These are phyloP conservation scores for Oreochromis mossambicus DNA, from an alignment of 2,797 vertebrate genomes.

Conservation along the genomic window DNA sequence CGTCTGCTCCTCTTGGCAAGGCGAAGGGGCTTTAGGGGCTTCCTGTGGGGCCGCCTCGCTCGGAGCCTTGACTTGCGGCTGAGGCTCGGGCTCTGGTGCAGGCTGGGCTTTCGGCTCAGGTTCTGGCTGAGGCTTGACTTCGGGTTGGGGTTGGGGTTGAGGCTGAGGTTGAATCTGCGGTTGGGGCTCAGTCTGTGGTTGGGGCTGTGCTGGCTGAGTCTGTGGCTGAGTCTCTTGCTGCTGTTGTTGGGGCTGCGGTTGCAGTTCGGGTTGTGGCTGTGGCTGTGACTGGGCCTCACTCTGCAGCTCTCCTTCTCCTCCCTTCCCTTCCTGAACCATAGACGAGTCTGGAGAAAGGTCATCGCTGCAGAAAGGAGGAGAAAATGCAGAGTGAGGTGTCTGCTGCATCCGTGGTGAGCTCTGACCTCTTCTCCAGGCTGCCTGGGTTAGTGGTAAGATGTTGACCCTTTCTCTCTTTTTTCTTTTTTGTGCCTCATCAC, in stretches of 20 bases:
- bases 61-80: slow-evolving; percentile 11
- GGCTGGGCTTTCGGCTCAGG: not conserved
- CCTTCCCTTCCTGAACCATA: slow-evolving; percentile 73
- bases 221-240: slow-evolving; percentile 43
- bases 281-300: slow-evolving; percentile 63
- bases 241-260: slow-evolving; percentile 28
- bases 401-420: slow-evolving; percentile 74
- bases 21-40: not conserved
- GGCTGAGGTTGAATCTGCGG: not conserved
- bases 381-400: slow-evolving; percentile 82
- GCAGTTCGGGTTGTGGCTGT: not conserved
- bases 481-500: slow-evolving; percentile 28
- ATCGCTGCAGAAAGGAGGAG: slow-evolving; percentile 85
- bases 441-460: slow-evolving; percentile 68
- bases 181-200: slow-evolving; percentile 1
- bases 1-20: slow-evolving; percentile 27
- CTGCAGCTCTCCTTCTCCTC: slow-evolving; percentile 71
- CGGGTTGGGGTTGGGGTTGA: not conserved
- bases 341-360: slow-evolving; percentile 72
- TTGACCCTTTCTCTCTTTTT: slow-evolving; percentile 26
- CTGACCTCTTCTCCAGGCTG: slow-evolving; percentile 75
- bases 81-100: not conserved
- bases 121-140: not conserved
- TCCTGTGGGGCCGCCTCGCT: slow-evolving; percentile 1
- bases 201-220: slow-evolving; percentile 2